A percentile compares a stretch with the other conserved stretches of the same genome.
Evolutionary conservation across 1,140 invertebrate genomes (phyloP).

Genomic region (Halictus rubicundus): DNA sequence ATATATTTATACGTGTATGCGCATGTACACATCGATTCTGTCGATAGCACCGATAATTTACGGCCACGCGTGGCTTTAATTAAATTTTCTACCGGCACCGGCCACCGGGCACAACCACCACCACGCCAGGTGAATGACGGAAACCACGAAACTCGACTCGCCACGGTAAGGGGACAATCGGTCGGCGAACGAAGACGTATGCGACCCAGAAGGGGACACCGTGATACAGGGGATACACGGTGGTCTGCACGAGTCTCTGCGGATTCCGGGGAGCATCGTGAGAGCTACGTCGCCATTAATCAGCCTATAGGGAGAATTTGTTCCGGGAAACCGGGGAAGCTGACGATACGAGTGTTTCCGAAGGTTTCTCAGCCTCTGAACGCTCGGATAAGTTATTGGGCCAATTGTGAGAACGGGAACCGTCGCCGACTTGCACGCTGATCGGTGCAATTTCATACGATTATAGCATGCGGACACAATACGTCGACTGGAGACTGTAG

Average conservation of each 20-base stretch:
- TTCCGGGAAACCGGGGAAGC: no score
- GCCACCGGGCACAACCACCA: not conserved
- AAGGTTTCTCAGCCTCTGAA: not conserved
- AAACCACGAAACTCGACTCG: not conserved
- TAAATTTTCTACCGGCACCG: constrained; percentile 61
- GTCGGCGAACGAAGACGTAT: constrained; percentile 36
- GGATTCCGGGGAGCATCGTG: not conserved
- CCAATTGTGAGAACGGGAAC: not conserved
- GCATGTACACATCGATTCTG: constrained; percentile 10
- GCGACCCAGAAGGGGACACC: not conserved
- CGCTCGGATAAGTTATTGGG: not conserved
- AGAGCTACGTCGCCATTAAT: constrained; percentile 7
- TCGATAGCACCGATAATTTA: constrained; percentile 68
- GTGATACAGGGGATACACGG: not conserved
- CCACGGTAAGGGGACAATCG: not conserved
- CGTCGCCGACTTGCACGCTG: no score
- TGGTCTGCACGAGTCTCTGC: not conserved
- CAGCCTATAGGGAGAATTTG: not conserved
- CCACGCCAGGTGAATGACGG: constrained; percentile 20
- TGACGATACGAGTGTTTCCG: not conserved
- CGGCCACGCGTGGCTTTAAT: constrained; percentile 68
- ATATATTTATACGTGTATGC: no score
- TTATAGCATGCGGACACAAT: no score
- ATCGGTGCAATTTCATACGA: no score
- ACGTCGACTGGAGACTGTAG: no score